Evolutionary conservation across 2,797 vertebrate genomes (phyloP).

Genomic region (Tolypeutes matacus): DNA sequence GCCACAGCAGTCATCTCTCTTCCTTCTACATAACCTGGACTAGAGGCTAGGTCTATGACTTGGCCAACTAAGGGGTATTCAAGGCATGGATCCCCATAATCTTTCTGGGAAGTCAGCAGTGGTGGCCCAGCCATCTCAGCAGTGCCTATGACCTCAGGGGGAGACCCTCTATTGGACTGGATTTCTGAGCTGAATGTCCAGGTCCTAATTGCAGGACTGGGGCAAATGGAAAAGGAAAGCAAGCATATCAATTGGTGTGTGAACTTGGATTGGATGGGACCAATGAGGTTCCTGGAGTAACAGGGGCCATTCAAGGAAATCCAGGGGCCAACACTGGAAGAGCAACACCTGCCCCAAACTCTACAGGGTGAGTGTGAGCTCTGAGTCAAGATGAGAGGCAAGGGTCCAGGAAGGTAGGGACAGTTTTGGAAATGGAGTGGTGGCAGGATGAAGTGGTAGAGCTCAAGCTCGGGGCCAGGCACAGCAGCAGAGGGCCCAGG

Average conservation of each 20-base stretch:
- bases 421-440: background rate
- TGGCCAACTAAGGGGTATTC: background rate
- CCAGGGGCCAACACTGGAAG: background rate
- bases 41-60: background rate
- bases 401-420: background rate
- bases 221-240: background rate
- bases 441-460: background rate
- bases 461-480: background rate
- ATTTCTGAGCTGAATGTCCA: background rate
- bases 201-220: background rate
- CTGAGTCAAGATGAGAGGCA: background rate
- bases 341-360: background rate
- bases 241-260: background rate
- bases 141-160: background rate
- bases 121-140: background rate
- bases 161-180: background rate
- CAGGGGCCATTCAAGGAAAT: background rate
- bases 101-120: background rate
- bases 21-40: background rate
- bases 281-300: background rate
- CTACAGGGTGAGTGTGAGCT: background rate
- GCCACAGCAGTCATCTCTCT: background rate
- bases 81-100: background rate
- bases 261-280: background rate
- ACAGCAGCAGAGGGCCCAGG: background rate